These are phyloP conservation scores for Erebia aethiops DNA, from an alignment of 2,888 invertebrate genomes.

Conservation along the genomic window DNA sequence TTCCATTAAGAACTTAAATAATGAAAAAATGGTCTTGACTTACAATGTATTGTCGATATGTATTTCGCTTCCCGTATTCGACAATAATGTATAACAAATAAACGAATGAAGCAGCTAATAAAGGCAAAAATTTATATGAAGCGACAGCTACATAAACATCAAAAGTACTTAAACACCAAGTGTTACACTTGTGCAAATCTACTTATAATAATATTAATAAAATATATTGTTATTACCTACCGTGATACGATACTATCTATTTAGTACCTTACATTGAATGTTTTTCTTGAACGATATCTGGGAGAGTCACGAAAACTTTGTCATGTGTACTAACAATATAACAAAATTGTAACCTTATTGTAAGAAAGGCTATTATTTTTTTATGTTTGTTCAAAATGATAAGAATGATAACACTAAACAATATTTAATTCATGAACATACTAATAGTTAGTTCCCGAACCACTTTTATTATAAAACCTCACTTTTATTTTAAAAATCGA, in stretches of 20 bases:
- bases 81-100: conserved; percentile 7
- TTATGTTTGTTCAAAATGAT: conserved; percentile 11
- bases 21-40: neutral
- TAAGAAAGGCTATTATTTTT: neutral
- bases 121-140: neutral
- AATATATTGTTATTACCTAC: neutral
- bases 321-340: conserved; percentile 14
- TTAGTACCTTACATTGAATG: neutral
- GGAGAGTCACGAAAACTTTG: conserved; percentile 10
- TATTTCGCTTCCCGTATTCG: neutral
- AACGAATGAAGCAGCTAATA: conserved; percentile 7
- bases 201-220: neutral
- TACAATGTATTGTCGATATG: conserved; percentile 8
- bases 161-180: neutral
- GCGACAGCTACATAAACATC: conserved; percentile 1
- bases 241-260: conserved; percentile 9
- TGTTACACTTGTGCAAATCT: conserved; percentile 17
- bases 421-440: neutral
- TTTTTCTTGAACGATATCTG: neutral
- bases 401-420: neutral
- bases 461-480: neutral
- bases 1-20: neutral
- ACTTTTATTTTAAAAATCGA: neutral
- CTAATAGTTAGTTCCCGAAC: neutral
- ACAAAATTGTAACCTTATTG: neutral